Conservation (phyloP, 53 echinoderm and acorn worm genomes). For the Mesocentrotus franciscanus region DNA sequence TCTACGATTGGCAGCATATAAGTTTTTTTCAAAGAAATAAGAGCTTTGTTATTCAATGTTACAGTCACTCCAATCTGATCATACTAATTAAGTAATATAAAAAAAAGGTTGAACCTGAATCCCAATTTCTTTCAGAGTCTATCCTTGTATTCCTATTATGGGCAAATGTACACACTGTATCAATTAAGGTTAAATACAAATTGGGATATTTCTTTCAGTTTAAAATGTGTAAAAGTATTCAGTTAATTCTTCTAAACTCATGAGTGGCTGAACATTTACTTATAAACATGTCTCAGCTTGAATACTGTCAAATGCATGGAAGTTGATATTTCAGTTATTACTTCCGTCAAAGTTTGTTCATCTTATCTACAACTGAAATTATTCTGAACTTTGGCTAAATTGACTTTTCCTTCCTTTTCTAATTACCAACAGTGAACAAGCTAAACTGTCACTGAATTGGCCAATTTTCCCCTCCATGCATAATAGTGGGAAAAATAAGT, state of each 20-base stretch:
- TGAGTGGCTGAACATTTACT: background rate
- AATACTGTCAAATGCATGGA: background rate
- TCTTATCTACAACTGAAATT: conserved; percentile 28
- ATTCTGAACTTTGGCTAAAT: conserved; percentile 49
- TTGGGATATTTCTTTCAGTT: background rate
- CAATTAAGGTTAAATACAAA: too few relatives aligned
- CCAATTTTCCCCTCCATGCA: background rate
- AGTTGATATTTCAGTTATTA: conserved; percentile 2
- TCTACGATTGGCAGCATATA: background rate
- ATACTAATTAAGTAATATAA: background rate
- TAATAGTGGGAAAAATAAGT: background rate
- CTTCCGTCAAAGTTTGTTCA: conserved; percentile 1
- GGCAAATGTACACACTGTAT: too few relatives aligned
- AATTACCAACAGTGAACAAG: conserved; percentile 19
- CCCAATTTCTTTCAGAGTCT: too few relatives aligned
- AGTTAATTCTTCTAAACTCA: background rate
- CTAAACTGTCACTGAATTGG: background rate
- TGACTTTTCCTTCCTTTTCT: conserved; percentile 44
- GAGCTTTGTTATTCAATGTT: background rate
- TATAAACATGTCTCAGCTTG: background rate
- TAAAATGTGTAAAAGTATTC: background rate
- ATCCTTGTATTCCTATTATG: too few relatives aligned
- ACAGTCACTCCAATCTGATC: background rate
- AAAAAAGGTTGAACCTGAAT: too few relatives aligned
- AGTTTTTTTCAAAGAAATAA: background rate